phyloP scores from a whole-genome alignment of 2,797 vertebrate species.

The Danionella dracula region DNA sequence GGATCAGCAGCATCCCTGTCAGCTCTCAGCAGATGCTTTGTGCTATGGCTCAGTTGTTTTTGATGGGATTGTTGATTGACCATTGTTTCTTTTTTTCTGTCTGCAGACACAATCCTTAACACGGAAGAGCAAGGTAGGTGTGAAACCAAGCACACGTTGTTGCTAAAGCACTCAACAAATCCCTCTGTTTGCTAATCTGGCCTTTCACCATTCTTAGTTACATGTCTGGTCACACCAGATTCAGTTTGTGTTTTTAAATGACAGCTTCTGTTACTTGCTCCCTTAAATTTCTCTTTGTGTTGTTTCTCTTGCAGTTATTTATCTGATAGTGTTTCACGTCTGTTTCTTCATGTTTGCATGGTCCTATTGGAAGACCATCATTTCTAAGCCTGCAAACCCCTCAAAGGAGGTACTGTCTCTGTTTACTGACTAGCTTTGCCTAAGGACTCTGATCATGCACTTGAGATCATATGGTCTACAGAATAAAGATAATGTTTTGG shows the following conservation, averaged over 20 bases:
- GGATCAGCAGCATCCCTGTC: neutral
- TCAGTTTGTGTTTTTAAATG: neutral
- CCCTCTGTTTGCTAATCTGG: neutral
- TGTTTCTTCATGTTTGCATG: slow-evolving; percentile 90
- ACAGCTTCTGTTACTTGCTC: neutral
- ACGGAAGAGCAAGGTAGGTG: slow-evolving; percentile 83
- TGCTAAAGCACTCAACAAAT: neutral
- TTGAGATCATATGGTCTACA: neutral
- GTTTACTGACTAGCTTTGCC: neutral
- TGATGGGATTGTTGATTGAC: slow-evolving; percentile 26
- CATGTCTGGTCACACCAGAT: neutral
- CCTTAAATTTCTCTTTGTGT: neutral
- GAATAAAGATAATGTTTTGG: too few species aligned
- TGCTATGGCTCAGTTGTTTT: slow-evolving; percentile 26
- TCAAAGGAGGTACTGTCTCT: slow-evolving; percentile 80
- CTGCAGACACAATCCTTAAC: slow-evolving; percentile 81
- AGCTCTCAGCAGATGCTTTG: slow-evolving; percentile 34
- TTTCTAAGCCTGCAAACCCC: slow-evolving; percentile 79
- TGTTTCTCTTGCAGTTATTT: slow-evolving; percentile 79
- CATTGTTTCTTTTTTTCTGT: slow-evolving; percentile 22
- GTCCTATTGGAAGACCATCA: slow-evolving; percentile 97
- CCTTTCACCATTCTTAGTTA: neutral
- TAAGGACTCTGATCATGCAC: neutral
- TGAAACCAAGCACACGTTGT: neutral
- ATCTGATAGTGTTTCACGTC: slow-evolving; percentile 91